These are phyloP conservation scores for Planococcus citri DNA, from an alignment of 1,140 invertebrate genomes.

Conservation along the genomic window DNA sequence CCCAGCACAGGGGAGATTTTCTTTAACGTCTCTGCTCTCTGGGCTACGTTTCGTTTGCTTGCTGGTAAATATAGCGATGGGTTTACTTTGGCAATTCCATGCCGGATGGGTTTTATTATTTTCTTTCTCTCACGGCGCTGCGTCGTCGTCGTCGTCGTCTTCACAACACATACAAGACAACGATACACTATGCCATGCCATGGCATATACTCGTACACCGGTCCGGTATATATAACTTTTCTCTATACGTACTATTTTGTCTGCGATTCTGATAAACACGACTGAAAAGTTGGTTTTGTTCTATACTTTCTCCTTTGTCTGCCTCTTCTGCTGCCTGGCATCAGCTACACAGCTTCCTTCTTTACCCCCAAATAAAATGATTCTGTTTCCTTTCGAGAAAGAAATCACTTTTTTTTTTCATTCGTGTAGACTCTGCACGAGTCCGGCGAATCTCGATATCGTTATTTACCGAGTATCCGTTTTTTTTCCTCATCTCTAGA, in stretches of 20 bases:
- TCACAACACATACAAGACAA: no score
- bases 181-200: no score
- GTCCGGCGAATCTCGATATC: not conserved
- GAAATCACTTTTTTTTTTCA: not conserved
- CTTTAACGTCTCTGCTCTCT: not conserved
- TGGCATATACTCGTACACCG: no score
- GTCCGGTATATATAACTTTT: no score
- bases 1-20: not conserved
- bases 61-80: conserved; percentile 9
- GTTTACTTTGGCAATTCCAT: conserved; percentile 11
- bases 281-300: not conserved
- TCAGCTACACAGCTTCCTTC: not conserved
- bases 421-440: no score
- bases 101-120: conserved; percentile 11
- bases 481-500: not conserved
- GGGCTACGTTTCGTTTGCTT: not conserved
- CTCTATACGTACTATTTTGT: no score
- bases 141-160: no score
- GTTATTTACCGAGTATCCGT: conserved; percentile 1
- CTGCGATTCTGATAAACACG: not conserved
- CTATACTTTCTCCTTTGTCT: not conserved
- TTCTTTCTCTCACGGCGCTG: conserved; percentile 5
- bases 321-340: no score
- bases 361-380: conserved; percentile 1
- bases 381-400: not conserved